Base-by-base conservation (phyloP, 2,113 vertebrate species). In the Anas platyrhynchos region DNA sequence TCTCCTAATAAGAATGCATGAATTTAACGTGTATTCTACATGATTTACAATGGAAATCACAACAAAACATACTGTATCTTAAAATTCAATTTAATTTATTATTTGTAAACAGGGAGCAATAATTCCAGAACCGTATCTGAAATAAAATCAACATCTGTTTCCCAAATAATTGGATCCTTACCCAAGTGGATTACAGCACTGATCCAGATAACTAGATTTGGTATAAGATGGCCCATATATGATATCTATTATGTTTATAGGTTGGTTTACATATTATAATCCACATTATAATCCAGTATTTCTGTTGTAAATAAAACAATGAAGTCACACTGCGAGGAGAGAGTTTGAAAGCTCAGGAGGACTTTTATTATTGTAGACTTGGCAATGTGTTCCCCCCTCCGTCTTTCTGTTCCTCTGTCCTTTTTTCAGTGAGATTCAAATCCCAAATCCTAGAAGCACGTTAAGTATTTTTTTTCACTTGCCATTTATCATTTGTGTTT, bases 391-490 rank as follows among this genome's bases (percentile, higher is more conserved):
- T 74, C 16, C 12, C 82, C n/a, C 6, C 38, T 78, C 22, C 9
- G 8, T 48, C 27, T 46, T 29, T 84, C 69, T 59, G 15, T 46
- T 94, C 83, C 83, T 43, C 31, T 79, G 26, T 83, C n/a, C 16
- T 69, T 86, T 59, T 7, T 59, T 7, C 46, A 67, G 27, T 50
- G 32, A 79, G 50, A 85, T 16, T 65, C 5, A 10, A 76, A 90
- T 62, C 54, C 9, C 34, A 90, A 23, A 83, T 83, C 68, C 63
- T 79, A 78, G 36, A 89, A 77, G 85, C 2, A 3, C 3, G 4
- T 34, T 34, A n/a, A 21, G 6, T 63, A 26, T 9, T 89, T 96
- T 95, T 92, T 92, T 89, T 91, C 41, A 74, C 46, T 80, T 90
- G 26, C 44, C 80, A 31, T 52, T 80, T 66, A 46, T 58, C 63